Conservation (phyloP, 2,113 vertebrate genomes). For the Psilopogon haemacephalus region DNA sequence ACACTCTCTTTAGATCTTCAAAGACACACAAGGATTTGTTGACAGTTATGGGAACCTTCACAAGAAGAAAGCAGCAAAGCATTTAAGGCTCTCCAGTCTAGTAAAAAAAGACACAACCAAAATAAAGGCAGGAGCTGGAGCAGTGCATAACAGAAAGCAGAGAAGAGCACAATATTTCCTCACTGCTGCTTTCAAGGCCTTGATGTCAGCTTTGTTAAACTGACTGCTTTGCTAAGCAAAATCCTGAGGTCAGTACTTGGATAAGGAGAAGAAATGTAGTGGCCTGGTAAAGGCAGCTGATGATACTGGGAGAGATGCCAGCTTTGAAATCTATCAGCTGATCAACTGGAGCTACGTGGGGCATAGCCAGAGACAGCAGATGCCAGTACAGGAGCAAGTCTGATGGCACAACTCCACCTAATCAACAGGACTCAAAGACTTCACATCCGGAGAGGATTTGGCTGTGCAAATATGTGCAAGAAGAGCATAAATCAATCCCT, state of each 20-base stretch:
- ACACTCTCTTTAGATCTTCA: background rate
- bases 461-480: background rate
- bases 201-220: background rate
- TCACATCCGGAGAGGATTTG: background rate
- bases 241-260: background rate
- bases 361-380: background rate
- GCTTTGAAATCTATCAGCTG: background rate
- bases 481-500: background rate
- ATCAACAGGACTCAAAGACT: background rate
- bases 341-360: rapidly evolving
- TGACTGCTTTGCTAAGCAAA: background rate
- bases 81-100: background rate
- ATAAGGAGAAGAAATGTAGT: background rate
- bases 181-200: background rate
- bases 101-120: background rate
- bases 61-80: background rate
- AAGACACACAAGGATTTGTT: background rate
- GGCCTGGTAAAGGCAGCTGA: background rate
- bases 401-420: background rate
- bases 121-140: background rate
- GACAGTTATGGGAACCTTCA: background rate
- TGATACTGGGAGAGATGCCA: background rate
- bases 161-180: background rate
- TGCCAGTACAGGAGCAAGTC: background rate
- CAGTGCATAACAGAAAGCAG: background rate